Evolutionary conservation across 2,113 vertebrate species (phyloP).

Genomic region (Odocoileus virginianus): DNA sequence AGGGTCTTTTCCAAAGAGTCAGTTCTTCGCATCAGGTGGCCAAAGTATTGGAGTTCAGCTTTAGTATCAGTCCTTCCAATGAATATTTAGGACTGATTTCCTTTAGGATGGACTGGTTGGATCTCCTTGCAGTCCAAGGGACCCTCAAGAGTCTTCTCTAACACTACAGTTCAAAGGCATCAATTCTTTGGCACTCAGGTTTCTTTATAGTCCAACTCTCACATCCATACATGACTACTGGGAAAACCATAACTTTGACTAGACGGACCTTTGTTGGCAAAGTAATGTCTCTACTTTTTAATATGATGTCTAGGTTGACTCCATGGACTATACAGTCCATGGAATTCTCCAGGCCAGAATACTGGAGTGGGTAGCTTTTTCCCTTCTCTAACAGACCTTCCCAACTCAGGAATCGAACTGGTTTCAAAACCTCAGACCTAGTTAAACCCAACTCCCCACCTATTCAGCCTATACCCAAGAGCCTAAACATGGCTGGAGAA

Average conservation of each 20-base stretch:
- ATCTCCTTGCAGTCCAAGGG: not conserved
- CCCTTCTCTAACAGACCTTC: not conserved
- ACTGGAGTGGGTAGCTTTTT: not conserved
- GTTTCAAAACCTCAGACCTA: not conserved
- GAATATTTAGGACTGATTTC: not conserved
- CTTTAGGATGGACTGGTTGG: not conserved
- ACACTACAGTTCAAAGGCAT: not conserved
- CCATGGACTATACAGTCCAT: not conserved
- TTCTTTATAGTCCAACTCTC: not conserved
- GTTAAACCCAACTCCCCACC: too few relatives aligned
- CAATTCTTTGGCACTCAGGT: not conserved
- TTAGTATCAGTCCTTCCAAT: not conserved
- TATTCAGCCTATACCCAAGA: not conserved
- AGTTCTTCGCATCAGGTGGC: not conserved
- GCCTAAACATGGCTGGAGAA: not conserved
- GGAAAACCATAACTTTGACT: not conserved
- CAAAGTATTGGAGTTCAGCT: not conserved
- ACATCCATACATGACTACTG: not conserved
- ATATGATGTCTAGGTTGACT: not conserved
- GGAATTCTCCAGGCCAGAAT: not conserved
- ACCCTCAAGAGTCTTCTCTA: not conserved
- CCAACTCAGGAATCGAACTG: not conserved
- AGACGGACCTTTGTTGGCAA: not conserved
- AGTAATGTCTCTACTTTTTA: not conserved
- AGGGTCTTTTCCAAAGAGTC: not conserved